Evolutionary conservation across 1,140 invertebrate genomes (phyloP).

Genomic region (Parapsyche elsis): DNA sequence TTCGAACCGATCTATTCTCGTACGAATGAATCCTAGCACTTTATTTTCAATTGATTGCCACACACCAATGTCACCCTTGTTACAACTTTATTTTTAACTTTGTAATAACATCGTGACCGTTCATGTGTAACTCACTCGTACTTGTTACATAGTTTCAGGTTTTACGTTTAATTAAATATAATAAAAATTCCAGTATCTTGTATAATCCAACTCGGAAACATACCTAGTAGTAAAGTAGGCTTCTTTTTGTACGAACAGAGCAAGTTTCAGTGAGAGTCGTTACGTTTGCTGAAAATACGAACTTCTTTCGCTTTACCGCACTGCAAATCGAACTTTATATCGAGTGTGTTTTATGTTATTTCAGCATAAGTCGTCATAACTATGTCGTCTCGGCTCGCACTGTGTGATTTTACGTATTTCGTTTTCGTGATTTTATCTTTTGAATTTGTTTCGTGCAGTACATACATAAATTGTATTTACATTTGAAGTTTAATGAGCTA

Average conservation of each 20-base stretch:
- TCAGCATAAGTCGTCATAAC: not conserved
- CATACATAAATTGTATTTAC: too few species aligned
- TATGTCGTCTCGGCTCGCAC: not conserved
- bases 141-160: too few species aligned
- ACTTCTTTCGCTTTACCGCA: not conserved
- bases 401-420: not conserved
- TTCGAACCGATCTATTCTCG: not conserved
- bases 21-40: not conserved
- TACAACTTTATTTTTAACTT: too few species aligned
- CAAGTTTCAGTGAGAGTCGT: not conserved
- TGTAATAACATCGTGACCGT: too few species aligned
- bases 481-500: too few species aligned
- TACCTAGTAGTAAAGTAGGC: not conserved
- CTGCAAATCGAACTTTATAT: not conserved
- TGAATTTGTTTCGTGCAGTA: not conserved
- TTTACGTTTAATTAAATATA: too few species aligned
- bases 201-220: too few species aligned
- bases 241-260: not conserved
- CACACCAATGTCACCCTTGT: not conserved
- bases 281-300: not conserved
- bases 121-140: too few species aligned
- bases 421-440: not conserved
- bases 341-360: constrained; percentile 4
- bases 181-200: too few species aligned
- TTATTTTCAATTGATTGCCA: not conserved